Conservation (phyloP, 2,888 invertebrate genomes). For the Campaea margaritaria region DNA sequence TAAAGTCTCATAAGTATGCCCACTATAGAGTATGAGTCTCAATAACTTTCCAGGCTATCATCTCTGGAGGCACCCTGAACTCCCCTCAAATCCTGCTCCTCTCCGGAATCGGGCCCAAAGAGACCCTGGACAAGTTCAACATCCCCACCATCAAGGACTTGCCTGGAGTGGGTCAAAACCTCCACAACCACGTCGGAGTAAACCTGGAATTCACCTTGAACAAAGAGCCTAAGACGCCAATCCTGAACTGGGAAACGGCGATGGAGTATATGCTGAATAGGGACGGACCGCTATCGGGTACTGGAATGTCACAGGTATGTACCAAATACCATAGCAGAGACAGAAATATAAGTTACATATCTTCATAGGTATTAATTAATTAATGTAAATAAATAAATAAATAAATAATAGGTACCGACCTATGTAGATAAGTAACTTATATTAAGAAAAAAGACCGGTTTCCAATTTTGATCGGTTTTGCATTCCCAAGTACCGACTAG, state of each 20-base stretch:
- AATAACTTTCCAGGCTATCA: constrained; percentile 71
- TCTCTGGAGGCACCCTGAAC: constrained; percentile 88
- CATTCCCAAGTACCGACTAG: too few species aligned
- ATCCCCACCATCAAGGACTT: constrained; percentile 86
- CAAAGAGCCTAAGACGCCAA: constrained; percentile 79
- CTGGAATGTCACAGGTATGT: constrained; percentile 87
- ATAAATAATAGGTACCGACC: too few species aligned
- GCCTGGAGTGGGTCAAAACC: constrained; percentile 88
- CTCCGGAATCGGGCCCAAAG: constrained; percentile 88
- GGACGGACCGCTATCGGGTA: constrained; percentile 87
- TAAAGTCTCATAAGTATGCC: too few species aligned
- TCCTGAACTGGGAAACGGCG: constrained; percentile 86
- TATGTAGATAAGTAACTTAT: too few species aligned
- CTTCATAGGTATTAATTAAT: too few species aligned
- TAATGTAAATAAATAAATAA: too few species aligned
- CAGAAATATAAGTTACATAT: too few species aligned
- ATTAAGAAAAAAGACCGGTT: too few species aligned
- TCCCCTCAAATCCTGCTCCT: constrained; percentile 88
- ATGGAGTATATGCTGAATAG: constrained; percentile 86
- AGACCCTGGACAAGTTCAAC: constrained; percentile 84
- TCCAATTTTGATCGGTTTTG: too few species aligned
- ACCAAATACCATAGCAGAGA: too few species aligned
- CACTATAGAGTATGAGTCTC: background rate
- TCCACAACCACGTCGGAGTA: constrained; percentile 89
- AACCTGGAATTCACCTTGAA: constrained; percentile 83